These are phyloP conservation scores for Arion vulgaris DNA, from an alignment of 1,140 invertebrate genomes.

Conservation along the genomic window DNA sequence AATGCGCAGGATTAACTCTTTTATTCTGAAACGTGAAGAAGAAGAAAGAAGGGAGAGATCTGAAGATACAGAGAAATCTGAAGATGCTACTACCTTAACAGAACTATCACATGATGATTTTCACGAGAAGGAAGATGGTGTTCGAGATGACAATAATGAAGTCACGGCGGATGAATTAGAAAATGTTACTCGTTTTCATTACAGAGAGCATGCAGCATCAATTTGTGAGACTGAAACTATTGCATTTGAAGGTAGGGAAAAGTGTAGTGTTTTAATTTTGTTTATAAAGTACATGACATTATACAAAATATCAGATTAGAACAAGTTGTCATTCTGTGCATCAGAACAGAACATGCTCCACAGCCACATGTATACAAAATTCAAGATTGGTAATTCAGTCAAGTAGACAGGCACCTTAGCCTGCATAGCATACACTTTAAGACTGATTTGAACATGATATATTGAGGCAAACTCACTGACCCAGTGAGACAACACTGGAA, in stretches of 20 bases:
- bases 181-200: constrained; percentile 35
- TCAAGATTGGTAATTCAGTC: too few relatives aligned
- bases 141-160: not conserved
- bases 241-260: constrained; percentile 49
- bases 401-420: too few relatives aligned
- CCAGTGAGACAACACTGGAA: too few relatives aligned
- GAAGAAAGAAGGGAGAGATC: constrained; percentile 10
- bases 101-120: not conserved
- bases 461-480: too few relatives aligned
- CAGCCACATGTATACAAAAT: too few relatives aligned
- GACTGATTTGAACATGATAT: too few relatives aligned
- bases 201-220: constrained; percentile 41
- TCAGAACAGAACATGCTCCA: too few relatives aligned
- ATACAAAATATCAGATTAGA: too few relatives aligned
- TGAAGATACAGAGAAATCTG: not conserved
- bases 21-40: constrained; percentile 18
- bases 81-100: not conserved
- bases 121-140: not conserved
- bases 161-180: not conserved
- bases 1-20: constrained; percentile 20
- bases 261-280: not conserved
- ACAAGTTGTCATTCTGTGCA: too few relatives aligned
- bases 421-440: too few relatives aligned
- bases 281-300: too few relatives aligned
- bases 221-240: constrained; percentile 55